Evolutionary conservation across 2,888 invertebrate species (phyloP), one percentile per base, ranked within the genome.

Genomic region (Archaeoteleia sp.): DNA sequence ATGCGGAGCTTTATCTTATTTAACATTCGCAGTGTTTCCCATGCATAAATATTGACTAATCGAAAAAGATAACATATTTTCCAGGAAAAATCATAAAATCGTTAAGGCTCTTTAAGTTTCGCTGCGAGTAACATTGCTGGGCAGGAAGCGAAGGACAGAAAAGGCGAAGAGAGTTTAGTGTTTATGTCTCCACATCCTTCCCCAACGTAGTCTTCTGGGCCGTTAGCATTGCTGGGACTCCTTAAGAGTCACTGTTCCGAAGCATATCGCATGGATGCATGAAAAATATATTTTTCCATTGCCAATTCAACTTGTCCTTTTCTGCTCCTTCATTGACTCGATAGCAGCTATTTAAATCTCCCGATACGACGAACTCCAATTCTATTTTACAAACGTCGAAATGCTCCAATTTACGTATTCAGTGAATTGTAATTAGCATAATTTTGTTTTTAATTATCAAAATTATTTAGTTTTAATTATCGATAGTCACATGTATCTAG

Each of bases 31-130:
- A 14, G 4, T 9, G 10, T 32, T 32, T 25, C 35, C 23, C 10
- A 17, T 27, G 43, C 43, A 34, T 27, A 54, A 54, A 43, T 27
- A 25, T 8, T 35, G 43, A 8, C 54, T 43, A 54, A 54, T 43
- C 54, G 43, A 30, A n/a, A n/a, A n/a, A n/a, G n/a, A 54, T 54
- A 54, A 42, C 27, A 43, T 54, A 54, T 43, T 54, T 53, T 42
- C 43, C 42, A 23, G 54, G 54, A 54, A 54, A 54, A 54, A 35
- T 54, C 54, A 17, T 42, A 54, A 54, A 43, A 43, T 43, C 27
- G 39, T 32, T 25, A 7, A 34, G 34, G 15, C 14, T 42, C 10
- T 14, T 43, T 25, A 15, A 35, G 14, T 35, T 13, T 35, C 14
- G 15, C 9, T 1, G 53, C 15, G 43, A 34, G 35, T 23, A 6